A percentile compares a stretch with the other conserved stretches of the same genome.
Conservation (phyloP, 2,797 vertebrate species). For the Chiloscyllium punctatum region DNA sequence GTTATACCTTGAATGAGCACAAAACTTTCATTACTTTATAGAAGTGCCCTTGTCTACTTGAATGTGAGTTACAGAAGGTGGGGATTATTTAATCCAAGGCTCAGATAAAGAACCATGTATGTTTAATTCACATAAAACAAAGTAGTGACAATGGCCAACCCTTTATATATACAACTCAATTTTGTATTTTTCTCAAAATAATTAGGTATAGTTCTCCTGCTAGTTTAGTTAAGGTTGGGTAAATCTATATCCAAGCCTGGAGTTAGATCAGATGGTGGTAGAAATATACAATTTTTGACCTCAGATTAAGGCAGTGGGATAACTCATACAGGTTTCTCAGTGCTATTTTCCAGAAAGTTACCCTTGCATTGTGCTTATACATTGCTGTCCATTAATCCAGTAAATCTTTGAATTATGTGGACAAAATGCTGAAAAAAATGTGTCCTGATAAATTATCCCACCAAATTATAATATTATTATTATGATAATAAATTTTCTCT, state of each 20-base stretch:
- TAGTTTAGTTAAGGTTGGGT: not conserved
- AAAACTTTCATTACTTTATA: not conserved
- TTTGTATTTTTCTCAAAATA: not conserved
- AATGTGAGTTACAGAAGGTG: not conserved
- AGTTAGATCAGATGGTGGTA: not conserved
- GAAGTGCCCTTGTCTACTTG: not conserved
- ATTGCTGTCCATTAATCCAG: not conserved
- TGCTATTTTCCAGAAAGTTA: not conserved
- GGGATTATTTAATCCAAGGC: not conserved
- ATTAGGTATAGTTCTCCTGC: not conserved
- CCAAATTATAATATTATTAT: not conserved
- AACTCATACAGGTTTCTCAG: not conserved
- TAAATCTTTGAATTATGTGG: not conserved
- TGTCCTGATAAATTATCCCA: not conserved
- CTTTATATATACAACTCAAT: not conserved
- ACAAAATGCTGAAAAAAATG: not conserved
- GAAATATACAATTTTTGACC: not conserved
- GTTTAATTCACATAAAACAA: not conserved
- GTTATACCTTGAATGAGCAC: not conserved
- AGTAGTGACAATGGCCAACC: not conserved
- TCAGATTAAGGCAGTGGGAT: not conserved
- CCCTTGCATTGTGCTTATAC: not conserved
- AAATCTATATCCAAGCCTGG: not conserved
- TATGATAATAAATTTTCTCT: not conserved
- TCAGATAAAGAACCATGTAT: not conserved